Percentiles rank a stretch among this genome's conserved stretches.
Conservation (phyloP, 1,140 invertebrate genomes). For the Lethrus apterus region DNA sequence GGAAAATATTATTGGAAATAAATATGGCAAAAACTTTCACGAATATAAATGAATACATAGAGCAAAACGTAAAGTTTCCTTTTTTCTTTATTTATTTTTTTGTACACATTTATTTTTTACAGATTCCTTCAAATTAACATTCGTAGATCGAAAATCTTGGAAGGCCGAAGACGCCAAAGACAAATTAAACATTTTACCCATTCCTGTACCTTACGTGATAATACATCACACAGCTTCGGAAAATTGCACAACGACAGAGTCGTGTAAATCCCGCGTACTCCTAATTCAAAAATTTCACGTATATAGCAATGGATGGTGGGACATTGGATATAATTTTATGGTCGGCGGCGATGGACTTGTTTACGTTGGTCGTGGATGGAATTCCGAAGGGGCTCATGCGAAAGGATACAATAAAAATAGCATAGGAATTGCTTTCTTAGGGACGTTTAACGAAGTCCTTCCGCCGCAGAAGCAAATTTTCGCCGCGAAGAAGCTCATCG, state of each 20-base stretch:
- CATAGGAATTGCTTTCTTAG: slow-evolving; percentile 63
- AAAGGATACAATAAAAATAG: slow-evolving; percentile 53
- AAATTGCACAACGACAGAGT: slow-evolving; percentile 36
- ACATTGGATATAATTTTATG: slow-evolving; percentile 69
- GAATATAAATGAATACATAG: too few relatives aligned
- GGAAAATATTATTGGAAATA: too few relatives aligned
- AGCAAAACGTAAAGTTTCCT: too few relatives aligned
- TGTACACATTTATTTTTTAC: too few relatives aligned
- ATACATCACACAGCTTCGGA: slow-evolving; percentile 44
- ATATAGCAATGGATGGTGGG: slow-evolving; percentile 52
- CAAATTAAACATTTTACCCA: too few relatives aligned
- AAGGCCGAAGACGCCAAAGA: too few relatives aligned
- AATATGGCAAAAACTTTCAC: too few relatives aligned
- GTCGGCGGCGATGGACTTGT: slow-evolving; percentile 64
- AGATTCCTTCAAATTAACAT: too few relatives aligned
- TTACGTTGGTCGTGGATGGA: slow-evolving; percentile 59
- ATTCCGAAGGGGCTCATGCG: slow-evolving; percentile 49
- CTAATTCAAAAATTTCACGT: slow-evolving; percentile 67
- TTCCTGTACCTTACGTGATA: slow-evolving; percentile 32
- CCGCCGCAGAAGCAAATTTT: slow-evolving; percentile 11
- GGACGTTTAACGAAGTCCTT: slow-evolving; percentile 46
- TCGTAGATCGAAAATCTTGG: too few relatives aligned
- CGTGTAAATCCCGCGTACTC: slow-evolving; percentile 41
- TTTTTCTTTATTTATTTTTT: too few relatives aligned
- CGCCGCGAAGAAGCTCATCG: background rate